phyloP scores from a whole-genome alignment of 2,888 invertebrate genomes.

The Tromatobia lineatoria region DNA sequence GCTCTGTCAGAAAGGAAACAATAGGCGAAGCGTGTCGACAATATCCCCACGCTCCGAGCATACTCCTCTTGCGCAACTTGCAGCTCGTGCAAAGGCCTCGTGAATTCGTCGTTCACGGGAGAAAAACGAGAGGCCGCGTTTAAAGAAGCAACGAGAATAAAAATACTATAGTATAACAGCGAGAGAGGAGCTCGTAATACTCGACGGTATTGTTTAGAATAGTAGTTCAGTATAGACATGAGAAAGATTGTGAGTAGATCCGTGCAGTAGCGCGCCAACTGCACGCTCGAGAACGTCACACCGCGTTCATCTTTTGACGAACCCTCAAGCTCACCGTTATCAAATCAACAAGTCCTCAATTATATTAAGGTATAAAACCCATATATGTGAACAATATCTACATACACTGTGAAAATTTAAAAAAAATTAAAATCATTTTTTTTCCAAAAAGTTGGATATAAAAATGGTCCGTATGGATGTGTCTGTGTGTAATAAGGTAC shows the following conservation, averaged over 20 bases:
- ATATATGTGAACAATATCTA: not conserved
- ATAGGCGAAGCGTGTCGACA: conserved; percentile 70
- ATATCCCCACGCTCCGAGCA: conserved; percentile 9
- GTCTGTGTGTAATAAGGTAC: too few relatives aligned
- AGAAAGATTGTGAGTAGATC: conserved; percentile 16
- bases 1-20: conserved; percentile 68
- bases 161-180: conserved; percentile 13
- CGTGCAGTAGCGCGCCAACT: conserved; percentile 44
- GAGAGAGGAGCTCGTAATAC: not conserved
- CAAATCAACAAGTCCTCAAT: not conserved
- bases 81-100: not conserved
- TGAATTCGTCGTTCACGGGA: conserved; percentile 17
- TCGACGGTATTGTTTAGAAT: conserved; percentile 20
- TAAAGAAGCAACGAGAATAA: conserved; percentile 10
- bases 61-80: conserved; percentile 16
- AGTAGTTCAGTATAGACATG: conserved; percentile 11
- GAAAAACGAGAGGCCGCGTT: conserved; percentile 9
- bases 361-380: not conserved
- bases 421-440: too few relatives aligned
- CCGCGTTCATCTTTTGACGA: conserved; percentile 23
- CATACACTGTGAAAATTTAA: not conserved
- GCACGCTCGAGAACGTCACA: conserved; percentile 45
- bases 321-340: not conserved
- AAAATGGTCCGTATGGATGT: too few relatives aligned
- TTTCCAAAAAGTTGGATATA: too few relatives aligned